A percentile compares a stretch with the other conserved stretches of the same genome.
Evolutionary conservation across 2,797 vertebrate species (phyloP).

Genomic region (Peromyscus attwateri): DNA sequence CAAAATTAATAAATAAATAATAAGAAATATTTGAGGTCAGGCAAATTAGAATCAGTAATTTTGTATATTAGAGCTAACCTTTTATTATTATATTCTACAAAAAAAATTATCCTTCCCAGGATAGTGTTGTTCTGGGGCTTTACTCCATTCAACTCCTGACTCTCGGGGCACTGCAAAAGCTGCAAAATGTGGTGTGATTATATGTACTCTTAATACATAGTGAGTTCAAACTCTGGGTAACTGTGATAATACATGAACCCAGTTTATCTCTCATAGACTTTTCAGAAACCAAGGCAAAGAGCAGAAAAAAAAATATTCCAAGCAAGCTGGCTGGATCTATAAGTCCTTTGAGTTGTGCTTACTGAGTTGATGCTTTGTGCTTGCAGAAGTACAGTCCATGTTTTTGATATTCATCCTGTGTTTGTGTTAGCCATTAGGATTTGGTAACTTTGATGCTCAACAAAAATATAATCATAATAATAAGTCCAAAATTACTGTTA

Average conservation of each 20-base stretch:
- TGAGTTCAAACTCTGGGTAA: constrained; percentile 62
- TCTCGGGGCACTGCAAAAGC: background rate
- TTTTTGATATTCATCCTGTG: background rate
- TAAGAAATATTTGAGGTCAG: background rate
- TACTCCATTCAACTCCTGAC: background rate
- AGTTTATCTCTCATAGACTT: constrained; percentile 63
- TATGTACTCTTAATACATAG: background rate
- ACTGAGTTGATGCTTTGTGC: background rate
- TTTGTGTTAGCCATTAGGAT: background rate
- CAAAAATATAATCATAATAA: constrained; percentile 58
- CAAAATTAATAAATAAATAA: background rate
- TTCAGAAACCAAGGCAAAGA: constrained; percentile 2
- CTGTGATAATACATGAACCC: constrained; percentile 49
- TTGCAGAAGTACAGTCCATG: constrained; percentile 41
- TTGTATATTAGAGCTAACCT: background rate
- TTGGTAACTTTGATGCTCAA: constrained; percentile 29
- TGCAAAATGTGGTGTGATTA: background rate
- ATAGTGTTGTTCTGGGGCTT: background rate
- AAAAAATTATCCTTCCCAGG: background rate
- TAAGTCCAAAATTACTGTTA: constrained; percentile 36
- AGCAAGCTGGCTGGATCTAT: constrained; percentile 24
- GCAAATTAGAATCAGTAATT: constrained; percentile 12
- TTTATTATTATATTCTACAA: background rate
- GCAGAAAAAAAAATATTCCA: constrained; percentile 30
- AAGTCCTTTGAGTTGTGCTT: constrained; percentile 32